Conservation (phyloP, 2,797 vertebrate genomes). For the Rhabdomys pumilio region DNA sequence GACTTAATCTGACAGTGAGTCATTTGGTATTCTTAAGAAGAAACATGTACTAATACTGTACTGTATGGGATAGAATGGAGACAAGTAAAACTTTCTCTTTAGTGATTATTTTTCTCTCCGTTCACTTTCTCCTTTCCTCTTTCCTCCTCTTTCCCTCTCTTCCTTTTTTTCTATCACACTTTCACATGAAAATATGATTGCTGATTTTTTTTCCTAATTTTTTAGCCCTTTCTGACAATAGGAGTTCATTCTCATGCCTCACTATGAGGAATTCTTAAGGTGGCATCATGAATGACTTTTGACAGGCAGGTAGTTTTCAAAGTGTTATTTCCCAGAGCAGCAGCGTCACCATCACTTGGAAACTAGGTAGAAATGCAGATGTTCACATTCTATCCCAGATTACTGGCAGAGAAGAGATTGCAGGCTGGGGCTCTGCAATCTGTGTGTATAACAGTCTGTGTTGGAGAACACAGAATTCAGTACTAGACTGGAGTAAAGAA, state of each 20-base stretch:
- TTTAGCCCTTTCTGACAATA: constrained; percentile 49
- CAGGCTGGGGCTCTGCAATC: not conserved
- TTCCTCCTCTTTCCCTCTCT: not conserved
- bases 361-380: not conserved
- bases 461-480: not conserved
- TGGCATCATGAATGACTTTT: not conserved
- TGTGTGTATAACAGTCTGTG: not conserved
- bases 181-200: not conserved
- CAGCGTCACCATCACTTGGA: not conserved
- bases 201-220: not conserved
- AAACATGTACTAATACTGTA: constrained; percentile 61
- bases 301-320: not conserved
- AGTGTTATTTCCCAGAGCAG: not conserved
- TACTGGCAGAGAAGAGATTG: not conserved
- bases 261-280: not conserved
- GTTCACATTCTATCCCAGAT: not conserved
- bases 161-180: accelerated
- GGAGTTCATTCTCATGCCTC: not conserved
- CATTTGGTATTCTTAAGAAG: constrained; percentile 71
- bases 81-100: constrained; percentile 58
- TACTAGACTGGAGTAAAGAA: not conserved
- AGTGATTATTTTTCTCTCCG: constrained; percentile 41
- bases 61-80: constrained; percentile 57
- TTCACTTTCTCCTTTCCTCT: not conserved
- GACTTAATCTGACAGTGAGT: constrained; percentile 71